A percentile compares a stretch with the other conserved stretches of the same genome.
Conservation (phyloP, 1,140 invertebrate species). For the Drosophila arizonae region DNA sequence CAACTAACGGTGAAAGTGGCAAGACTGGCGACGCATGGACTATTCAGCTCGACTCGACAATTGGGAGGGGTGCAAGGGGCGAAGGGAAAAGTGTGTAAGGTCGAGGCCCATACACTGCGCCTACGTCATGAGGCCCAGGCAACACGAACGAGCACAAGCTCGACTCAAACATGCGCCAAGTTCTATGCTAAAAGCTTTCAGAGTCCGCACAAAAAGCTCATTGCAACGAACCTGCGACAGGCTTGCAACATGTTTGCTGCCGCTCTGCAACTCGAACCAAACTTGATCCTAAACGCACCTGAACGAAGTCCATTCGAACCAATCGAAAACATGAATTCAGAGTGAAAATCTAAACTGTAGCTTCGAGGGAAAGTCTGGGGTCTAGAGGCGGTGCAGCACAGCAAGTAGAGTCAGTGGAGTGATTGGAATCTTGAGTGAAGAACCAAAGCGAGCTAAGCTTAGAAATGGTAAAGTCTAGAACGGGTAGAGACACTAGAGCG, state of each 20-base stretch:
- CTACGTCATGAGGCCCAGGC: slow-evolving; percentile 10
- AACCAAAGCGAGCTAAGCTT: no score
- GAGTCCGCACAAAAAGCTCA: slow-evolving; percentile 6
- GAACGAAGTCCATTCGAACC: no score
- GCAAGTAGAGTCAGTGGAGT: background rate
- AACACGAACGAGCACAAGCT: background rate
- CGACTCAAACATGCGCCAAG: slow-evolving; percentile 12
- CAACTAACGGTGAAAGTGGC: background rate
- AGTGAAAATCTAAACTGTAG: no score
- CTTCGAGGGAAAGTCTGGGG: no score
- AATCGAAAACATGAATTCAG: no score
- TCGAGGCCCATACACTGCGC: background rate
- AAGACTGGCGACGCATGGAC: background rate
- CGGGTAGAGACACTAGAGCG: no score
- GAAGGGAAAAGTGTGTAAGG: background rate
- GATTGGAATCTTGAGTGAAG: background rate
- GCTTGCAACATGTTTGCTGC: slow-evolving; percentile 23
- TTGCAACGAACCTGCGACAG: slow-evolving; percentile 37
- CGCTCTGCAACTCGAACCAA: background rate
- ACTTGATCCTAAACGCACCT: no score
- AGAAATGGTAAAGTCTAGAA: no score
- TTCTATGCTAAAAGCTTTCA: slow-evolving; percentile 31
- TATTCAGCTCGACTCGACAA: no score
- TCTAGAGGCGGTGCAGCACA: no score
- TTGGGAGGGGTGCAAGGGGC: background rate